Evolutionary conservation across 2,113 vertebrate genomes (phyloP).

Genomic region (Engystomops pustulosus): DNA sequence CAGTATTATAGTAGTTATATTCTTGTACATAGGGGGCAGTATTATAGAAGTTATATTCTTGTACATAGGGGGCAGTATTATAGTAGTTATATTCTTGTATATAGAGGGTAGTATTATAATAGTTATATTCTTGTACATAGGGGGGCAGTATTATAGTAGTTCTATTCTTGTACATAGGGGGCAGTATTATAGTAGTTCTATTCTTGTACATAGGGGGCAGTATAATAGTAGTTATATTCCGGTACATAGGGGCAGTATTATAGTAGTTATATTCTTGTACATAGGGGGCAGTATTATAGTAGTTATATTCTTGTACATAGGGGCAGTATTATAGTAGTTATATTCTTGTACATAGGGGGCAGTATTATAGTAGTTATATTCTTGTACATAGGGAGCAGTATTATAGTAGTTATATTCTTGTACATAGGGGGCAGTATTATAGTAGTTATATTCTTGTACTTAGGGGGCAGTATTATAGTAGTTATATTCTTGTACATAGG

Average conservation of each 20-base stretch:
- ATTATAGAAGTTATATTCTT: slow-evolving; percentile 16
- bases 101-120: neutral
- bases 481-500: slow-evolving; percentile 9
- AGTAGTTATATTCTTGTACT: slow-evolving; percentile 6
- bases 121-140: neutral
- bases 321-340: slow-evolving; percentile 11
- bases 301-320: slow-evolving; percentile 8
- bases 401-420: slow-evolving; percentile 18
- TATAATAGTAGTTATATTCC: slow-evolving; percentile 11
- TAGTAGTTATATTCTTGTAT: slow-evolving; percentile 4
- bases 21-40: neutral
- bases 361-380: slow-evolving; percentile 12
- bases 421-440: slow-evolving; percentile 9
- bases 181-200: slow-evolving; percentile 7
- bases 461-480: slow-evolving; percentile 9
- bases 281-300: slow-evolving; percentile 13
- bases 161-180: neutral
- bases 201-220: neutral
- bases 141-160: neutral
- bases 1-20: slow-evolving; percentile 15
- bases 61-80: neutral
- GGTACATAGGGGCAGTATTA: neutral
- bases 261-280: slow-evolving; percentile 2
- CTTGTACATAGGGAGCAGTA: neutral
- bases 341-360: neutral